These are phyloP conservation scores for Cherax quadricarinatus DNA, from an alignment of 1,140 invertebrate genomes.

Conservation along the genomic window DNA sequence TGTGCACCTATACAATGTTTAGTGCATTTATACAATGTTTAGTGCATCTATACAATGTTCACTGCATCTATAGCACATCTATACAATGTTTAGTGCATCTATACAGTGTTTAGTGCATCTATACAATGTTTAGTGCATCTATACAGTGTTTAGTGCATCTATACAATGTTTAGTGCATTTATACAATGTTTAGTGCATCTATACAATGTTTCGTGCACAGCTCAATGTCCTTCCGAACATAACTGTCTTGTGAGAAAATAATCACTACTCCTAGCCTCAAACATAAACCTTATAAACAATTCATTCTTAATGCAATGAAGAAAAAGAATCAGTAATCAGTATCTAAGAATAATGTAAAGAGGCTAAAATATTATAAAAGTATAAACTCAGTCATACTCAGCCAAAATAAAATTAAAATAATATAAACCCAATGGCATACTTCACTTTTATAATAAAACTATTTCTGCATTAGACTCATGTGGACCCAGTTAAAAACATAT, in stretches of 20 bases:
- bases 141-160: not conserved
- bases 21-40: constrained; percentile 6
- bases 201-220: constrained; percentile 19
- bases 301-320: not conserved
- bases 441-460: not conserved
- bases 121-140: constrained; percentile 1
- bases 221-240: constrained; percentile 23
- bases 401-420: not conserved
- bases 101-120: constrained; percentile 1
- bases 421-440: not conserved
- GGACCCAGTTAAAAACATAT: too few species aligned
- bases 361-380: not conserved
- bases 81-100: not conserved
- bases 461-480: not conserved
- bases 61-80: too few species aligned
- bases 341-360: not conserved
- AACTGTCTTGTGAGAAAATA: not conserved
- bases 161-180: not conserved
- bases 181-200: not conserved
- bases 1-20: constrained; percentile 8
- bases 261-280: not conserved
- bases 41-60: constrained; percentile 8
- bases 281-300: constrained; percentile 3
- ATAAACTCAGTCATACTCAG: not conserved
- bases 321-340: not conserved